Conservation (phyloP, 1,140 invertebrate species). For the Acromyrmex echinatior region DNA sequence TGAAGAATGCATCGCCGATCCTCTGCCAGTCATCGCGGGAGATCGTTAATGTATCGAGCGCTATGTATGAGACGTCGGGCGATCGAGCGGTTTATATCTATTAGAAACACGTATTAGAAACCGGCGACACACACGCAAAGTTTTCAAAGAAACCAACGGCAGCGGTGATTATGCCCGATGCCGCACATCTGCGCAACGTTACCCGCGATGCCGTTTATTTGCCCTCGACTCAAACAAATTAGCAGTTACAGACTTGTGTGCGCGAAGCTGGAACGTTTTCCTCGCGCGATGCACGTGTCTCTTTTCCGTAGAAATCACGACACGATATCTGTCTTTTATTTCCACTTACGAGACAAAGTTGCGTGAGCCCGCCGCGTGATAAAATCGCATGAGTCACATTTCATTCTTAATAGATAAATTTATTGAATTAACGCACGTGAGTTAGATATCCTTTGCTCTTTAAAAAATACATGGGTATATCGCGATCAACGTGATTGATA, state of each 20-base stretch:
- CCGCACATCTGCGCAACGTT: constrained; percentile 62
- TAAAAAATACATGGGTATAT: not conserved
- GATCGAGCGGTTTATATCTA: constrained; percentile 2
- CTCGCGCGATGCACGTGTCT: not conserved
- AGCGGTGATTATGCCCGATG: constrained; percentile 3
- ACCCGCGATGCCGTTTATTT: constrained; percentile 63
- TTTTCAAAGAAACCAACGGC: constrained; percentile 50
- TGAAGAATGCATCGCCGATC: not conserved
- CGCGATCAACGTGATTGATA: constrained; percentile 15
- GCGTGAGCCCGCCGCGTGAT: constrained; percentile 19
- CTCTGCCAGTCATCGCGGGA: constrained; percentile 20
- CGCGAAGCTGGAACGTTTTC: constrained; percentile 33
- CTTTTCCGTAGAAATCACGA: constrained; percentile 19
- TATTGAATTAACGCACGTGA: constrained; percentile 1
- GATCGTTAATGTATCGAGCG: constrained; percentile 39
- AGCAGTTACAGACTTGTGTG: not conserved
- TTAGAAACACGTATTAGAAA: constrained; percentile 17
- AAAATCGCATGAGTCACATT: constrained; percentile 31
- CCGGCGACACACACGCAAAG: not conserved
- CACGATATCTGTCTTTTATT: not conserved
- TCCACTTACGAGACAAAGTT: not conserved
- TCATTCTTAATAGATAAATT: constrained; percentile 17
- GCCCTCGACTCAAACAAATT: constrained; percentile 64
- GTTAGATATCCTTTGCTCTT: not conserved
- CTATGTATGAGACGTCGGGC: constrained; percentile 9